Evolutionary conservation across 2,113 vertebrate genomes (phyloP), one percentile per base, ranked within the genome.

Genomic region (Misgurnus anguillicaudatus): DNA sequence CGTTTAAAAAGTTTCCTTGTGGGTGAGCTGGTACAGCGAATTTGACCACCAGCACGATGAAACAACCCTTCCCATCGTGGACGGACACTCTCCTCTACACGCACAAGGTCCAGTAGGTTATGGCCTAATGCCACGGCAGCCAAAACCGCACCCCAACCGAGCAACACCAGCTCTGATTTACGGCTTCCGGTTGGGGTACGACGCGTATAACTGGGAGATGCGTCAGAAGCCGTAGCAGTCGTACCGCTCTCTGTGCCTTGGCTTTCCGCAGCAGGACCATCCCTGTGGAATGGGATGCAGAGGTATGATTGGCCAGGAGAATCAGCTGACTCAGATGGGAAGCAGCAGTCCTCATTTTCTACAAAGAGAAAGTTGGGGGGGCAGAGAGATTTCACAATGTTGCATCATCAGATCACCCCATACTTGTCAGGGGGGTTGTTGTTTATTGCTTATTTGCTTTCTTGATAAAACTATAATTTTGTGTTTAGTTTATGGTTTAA

Each of bases 41-140:
- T 92, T 8, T 94, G 94, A 9, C 94, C 93, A 16, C 93, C 94
- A 0, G 94, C 84, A 74, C 94, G 91, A 85, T 96, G 96, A 80
- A 98, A 98, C 84, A 98, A 93, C 72, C 94, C 93, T 78, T 98
- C 97, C 75, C 95, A 96, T 61, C 94, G 93, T 13, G 96, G 92
- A 80, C 94, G 96, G 85, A 93, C 92, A 87, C 92, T 92, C 84
- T 90, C 91, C 85, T 90, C 92, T 0, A 93, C 96, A 60, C 92
- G 94, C 66, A 94, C 92, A n/a, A 93, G 82, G 47, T 94, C 93
- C 31, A 96, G 85, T 13, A 98, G 89, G 83, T 97, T 95, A 84
- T 93, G 95, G 0, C 97, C 96, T 39, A 98, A 89, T n/a, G 95
- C 96, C 1, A 96, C 94, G 13, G 95, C 95, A 9, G 97, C 97